These are phyloP conservation scores for Charadrius vociferus DNA, from an alignment of 2,113 vertebrate species.

Conservation along the genomic window DNA sequence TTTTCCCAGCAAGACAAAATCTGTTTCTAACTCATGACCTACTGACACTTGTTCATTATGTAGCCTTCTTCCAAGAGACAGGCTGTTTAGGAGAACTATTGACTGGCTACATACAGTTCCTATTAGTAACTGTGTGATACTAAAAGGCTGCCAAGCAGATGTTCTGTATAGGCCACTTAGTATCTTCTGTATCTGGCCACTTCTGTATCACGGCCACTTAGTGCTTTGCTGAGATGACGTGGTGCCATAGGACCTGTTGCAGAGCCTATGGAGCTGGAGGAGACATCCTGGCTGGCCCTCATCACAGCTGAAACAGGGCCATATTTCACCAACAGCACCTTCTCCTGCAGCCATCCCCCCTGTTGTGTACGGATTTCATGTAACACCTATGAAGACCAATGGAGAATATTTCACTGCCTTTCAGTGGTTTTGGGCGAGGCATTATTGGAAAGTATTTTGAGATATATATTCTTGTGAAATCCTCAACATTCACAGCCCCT, in stretches of 20 bases:
- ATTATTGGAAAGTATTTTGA: not conserved
- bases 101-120: not conserved
- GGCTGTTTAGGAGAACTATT: slow-evolving; percentile 33
- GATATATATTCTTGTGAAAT: not conserved
- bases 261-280: not conserved
- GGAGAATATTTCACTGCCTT: not conserved
- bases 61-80: slow-evolving; percentile 30
- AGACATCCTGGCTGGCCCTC: not conserved
- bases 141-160: not conserved
- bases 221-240: fast-evolving
- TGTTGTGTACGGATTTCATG: not conserved
- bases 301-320: not conserved
- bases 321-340: not conserved
- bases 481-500: not conserved
- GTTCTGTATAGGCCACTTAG: not conserved
- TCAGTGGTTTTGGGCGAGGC: not conserved
- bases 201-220: not conserved
- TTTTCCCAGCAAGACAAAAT: slow-evolving; percentile 51
- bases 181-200: no score
- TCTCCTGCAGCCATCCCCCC: not conserved
- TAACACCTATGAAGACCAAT: fast-evolving
- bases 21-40: slow-evolving; percentile 50
- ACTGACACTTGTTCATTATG: slow-evolving; percentile 53
- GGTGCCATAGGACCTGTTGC: not conserved
- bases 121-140: not conserved